Evolutionary conservation across 2,797 vertebrate genomes (phyloP).

Genomic region (Pachyuromys duprasi): DNA sequence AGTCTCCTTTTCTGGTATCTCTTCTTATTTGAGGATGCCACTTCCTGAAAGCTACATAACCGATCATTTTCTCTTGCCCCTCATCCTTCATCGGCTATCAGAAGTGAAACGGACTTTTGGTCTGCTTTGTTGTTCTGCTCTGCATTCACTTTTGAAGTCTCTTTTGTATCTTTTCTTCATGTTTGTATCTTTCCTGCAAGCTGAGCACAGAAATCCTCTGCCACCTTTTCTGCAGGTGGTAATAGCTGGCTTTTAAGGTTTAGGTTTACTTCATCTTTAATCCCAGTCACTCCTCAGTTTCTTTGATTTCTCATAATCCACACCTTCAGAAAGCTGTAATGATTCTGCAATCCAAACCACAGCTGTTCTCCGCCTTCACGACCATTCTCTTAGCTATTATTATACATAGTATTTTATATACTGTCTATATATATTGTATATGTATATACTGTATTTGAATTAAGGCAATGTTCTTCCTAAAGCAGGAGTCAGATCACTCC

Average conservation of each 20-base stretch:
- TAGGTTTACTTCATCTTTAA: not conserved
- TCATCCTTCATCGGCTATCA: not conserved
- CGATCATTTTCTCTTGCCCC: not conserved
- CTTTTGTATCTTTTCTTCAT: not conserved
- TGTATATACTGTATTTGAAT: not conserved
- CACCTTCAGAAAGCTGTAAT: not conserved
- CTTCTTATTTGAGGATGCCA: not conserved
- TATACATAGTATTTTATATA: not conserved
- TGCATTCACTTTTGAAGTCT: not conserved
- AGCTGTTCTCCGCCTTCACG: not conserved
- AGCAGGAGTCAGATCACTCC: not conserved
- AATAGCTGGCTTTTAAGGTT: not conserved
- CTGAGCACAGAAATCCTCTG: not conserved
- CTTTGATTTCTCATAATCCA: not conserved
- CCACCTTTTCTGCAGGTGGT: not conserved
- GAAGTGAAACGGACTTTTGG: not conserved
- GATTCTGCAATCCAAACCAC: not conserved
- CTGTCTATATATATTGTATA: not conserved
- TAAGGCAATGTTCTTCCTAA: not conserved
- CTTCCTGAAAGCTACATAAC: constrained; percentile 8
- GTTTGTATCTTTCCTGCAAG: not conserved
- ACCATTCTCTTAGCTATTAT: not conserved
- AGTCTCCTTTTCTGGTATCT: not conserved
- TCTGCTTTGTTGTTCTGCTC: not conserved
- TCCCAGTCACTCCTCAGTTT: not conserved